Evolutionary conservation across 2,888 invertebrate genomes (phyloP), one percentile per base, ranked within the genome.

Genomic region (Himalopsyche tibetana): DNA sequence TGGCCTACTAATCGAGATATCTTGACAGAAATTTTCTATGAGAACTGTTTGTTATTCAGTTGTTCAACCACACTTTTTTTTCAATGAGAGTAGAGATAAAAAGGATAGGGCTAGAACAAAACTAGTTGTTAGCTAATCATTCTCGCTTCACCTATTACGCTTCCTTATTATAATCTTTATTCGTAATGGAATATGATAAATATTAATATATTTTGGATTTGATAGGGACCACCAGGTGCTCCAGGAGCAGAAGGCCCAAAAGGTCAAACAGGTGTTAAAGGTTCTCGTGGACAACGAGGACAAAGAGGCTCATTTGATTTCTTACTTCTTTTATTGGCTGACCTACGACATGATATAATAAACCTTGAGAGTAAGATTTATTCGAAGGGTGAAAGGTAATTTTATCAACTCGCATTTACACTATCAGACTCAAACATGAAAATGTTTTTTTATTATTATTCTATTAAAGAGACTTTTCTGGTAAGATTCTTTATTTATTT

Each of bases 261-360:
- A 90, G 95, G 95, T 0, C 94, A 94, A 84, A 90, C 90, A 80
- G 95, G 95, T 0, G 92, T 93, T 0, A 91, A 93, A 83, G 95
- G 95, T 0, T 92, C 93, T 0, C 91, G 94, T 55, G 95, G 95
- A 0, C 92, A 94, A 0, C 93, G 94, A 84, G 95, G 95, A 0
- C 94, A 95, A 4, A 93, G 93, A 85, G 95, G 94, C 3, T 94
- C 95, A 4, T 91, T 95, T 84, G 95, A 95, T 90, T 93, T 95
- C 87, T 92, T 95, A 90, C 91, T 95, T 81, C 92, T 95, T 0
- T 91, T 95, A 89, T 91, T 95, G 88, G 95, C 95, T 4, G 95
- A 95, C 89, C 90, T 95, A 55, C 91, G 94, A 84, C 94, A 95
- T 88, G 95, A 95, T 89, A 94, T 95, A 87, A 93, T 93, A 82